Evolutionary conservation across 92 coral and sea anemone species (phyloP).

Genomic region (Meandrina meandrites): DNA sequence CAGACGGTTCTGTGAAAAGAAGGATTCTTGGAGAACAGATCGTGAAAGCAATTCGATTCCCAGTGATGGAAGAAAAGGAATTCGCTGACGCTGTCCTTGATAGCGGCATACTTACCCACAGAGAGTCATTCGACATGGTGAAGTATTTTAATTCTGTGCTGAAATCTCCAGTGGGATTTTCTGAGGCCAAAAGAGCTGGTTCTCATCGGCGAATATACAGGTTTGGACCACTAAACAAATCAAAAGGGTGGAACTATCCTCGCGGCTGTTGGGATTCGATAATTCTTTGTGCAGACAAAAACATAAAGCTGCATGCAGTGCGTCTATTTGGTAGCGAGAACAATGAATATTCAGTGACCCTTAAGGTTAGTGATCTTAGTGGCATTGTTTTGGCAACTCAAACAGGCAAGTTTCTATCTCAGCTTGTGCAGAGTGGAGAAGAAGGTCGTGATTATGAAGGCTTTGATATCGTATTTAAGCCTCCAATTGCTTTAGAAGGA

Average conservation of each 20-base stretch:
- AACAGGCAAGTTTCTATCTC: neutral
- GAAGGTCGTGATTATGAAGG: conserved; percentile 10
- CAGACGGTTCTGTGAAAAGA: conserved; percentile 54
- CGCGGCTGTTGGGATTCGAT: neutral
- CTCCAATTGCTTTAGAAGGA: conserved; percentile 2
- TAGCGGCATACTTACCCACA: conserved; percentile 1
- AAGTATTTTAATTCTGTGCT: conserved; percentile 7
- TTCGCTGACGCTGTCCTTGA: conserved; percentile 26
- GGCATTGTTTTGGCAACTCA: neutral
- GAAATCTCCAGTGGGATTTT: neutral
- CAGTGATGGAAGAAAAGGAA: conserved; percentile 36
- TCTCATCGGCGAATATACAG: neutral
- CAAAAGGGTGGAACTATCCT: neutral
- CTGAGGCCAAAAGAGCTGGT: neutral
- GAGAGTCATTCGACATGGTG: conserved; percentile 8
- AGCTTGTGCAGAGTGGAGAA: neutral
- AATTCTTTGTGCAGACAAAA: neutral
- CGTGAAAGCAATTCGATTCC: conserved; percentile 52
- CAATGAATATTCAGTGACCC: neutral
- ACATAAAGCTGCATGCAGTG: neutral
- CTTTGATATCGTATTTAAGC: neutral
- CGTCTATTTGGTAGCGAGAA: conserved; percentile 1
- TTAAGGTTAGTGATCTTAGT: neutral
- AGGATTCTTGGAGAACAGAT: conserved; percentile 52
- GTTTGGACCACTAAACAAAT: neutral